Base-by-base conservation (phyloP, 2,888 invertebrate genomes). In the Tachina lurida region DNA sequence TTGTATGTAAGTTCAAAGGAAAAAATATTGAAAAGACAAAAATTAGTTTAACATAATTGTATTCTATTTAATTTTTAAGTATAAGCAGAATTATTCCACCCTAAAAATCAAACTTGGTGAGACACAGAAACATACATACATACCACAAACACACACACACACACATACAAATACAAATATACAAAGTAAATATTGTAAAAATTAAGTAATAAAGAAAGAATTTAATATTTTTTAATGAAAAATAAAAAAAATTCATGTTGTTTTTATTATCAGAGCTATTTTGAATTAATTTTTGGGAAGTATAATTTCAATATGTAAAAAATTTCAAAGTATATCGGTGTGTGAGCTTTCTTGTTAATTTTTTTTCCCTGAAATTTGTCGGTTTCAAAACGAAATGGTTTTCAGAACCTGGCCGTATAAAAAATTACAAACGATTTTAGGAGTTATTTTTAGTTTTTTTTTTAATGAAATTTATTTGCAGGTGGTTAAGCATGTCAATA, bases 201-300 rank as follows among this genome's bases (percentile, higher is more conserved):
- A 81, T 75, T 79, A 81, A 74, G 77, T 58, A 84, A 68, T 56
- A 82, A 81, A 81, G 58, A 84, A 77, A 54, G 76, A 81, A 81
- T 77, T 76, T 81, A 81, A 75, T 85, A 85, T 85, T 85, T 85
- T 84, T 82, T 82, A 82, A 83, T 75, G 49, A 79, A 79, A 79
- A 49, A 60, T 43, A 19, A 31, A 43, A 39, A 3, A 17, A 31
- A 10, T 49, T 49, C 13, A 10, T 3, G 19, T 17, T 47, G 45
- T 22, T n/a, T 43, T 60, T 19, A 43, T 41, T 19, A 19, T 63
- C n/a, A 7, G 1, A 7, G 1, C 10, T 47, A n/a, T 22, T 47
- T 19, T 45, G 45, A 7, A 43, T 10, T 4, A 17, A 13, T 15
- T 13, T 7, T 49, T 49, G 1, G 15, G 13, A 13, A 39, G 4